Conservation (phyloP, 2,888 invertebrate species). For the Notodonta ziczac region DNA sequence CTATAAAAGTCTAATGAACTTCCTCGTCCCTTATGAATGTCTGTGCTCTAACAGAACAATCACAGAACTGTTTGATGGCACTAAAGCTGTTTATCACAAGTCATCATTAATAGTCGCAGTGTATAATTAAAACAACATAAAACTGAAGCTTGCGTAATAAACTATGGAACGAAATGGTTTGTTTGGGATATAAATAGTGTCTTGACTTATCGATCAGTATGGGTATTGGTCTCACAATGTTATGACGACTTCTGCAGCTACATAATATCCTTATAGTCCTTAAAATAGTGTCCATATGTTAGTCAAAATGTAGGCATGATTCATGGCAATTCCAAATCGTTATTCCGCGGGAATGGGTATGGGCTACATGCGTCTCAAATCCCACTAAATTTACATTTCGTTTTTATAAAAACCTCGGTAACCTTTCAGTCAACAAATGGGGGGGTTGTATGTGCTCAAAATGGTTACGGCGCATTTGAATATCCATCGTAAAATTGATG, state of each 20-base stretch:
- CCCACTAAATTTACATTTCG: no score
- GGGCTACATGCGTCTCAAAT: no score
- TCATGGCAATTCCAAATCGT: no score
- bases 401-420: no score
- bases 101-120: neutral
- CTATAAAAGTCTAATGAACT: neutral
- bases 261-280: no score
- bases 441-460: neutral
- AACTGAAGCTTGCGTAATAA: neutral
- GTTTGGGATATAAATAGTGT: neutral
- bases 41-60: conserved; percentile 2
- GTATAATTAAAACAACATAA: conserved; percentile 3
- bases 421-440: no score
- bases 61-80: conserved; percentile 3
- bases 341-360: no score
- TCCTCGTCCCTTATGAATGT: neutral
- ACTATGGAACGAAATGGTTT: neutral
- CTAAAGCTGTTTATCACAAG: neutral
- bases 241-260: neutral
- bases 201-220: neutral
- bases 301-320: no score
- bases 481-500: conserved; percentile 26
- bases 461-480: neutral
- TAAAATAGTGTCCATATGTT: no score
- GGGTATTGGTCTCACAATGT: neutral